These are phyloP conservation scores for Platycheirus rosarum DNA, from an alignment of 2,888 invertebrate species.

Conservation along the genomic window DNA sequence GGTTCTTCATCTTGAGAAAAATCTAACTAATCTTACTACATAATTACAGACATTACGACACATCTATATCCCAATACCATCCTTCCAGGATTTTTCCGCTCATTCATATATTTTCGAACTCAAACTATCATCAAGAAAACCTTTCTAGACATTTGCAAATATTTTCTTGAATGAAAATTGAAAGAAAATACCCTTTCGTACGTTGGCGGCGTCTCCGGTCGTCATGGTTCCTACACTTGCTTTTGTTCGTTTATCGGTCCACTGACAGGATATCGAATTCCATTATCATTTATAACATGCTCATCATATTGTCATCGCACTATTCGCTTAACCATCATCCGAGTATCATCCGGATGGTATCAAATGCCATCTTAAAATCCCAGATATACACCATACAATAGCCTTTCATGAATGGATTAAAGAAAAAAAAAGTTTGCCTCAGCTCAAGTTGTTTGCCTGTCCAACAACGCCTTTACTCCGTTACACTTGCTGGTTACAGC, in stretches of 20 bases:
- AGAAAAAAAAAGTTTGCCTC: constrained; percentile 48
- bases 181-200: constrained; percentile 42
- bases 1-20: too few relatives aligned
- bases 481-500: constrained; percentile 64
- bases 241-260: constrained; percentile 28
- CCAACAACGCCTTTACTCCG: constrained; percentile 13
- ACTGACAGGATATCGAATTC: constrained; percentile 52
- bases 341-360: constrained; percentile 36
- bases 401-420: constrained; percentile 65
- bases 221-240: background rate
- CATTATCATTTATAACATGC: constrained; percentile 55
- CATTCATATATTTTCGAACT: too few relatives aligned
- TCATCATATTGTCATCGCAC: constrained; percentile 33
- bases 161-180: constrained; percentile 32
- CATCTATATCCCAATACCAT: too few relatives aligned
- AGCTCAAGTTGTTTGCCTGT: constrained; percentile 12
- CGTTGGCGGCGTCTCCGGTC: background rate
- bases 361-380: constrained; percentile 41
- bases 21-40: too few relatives aligned
- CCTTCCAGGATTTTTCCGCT: too few relatives aligned
- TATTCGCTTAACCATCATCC: constrained; percentile 9
- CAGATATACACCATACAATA: constrained; percentile 55
- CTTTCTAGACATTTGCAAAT: too few relatives aligned
- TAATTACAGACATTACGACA: too few relatives aligned
- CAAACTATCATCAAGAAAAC: too few relatives aligned